Evolutionary conservation across 1,140 invertebrate genomes (phyloP).

Genomic region (Drosophila navojoa): DNA sequence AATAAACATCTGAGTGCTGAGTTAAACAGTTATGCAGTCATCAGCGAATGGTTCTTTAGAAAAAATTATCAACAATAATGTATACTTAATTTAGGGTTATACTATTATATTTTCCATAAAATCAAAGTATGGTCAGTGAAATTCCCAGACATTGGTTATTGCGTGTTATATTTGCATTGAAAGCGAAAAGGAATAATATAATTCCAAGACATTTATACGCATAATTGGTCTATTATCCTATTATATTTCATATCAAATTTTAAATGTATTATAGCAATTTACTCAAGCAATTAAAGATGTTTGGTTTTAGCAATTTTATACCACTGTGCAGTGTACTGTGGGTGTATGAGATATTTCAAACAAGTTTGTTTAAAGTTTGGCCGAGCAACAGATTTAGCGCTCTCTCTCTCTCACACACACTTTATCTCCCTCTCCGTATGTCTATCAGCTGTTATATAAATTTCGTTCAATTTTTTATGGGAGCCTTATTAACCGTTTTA

Average conservation of each 20-base stretch:
- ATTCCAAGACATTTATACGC: background rate
- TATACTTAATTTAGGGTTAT: too few relatives aligned
- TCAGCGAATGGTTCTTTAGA: background rate
- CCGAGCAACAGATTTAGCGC: too few relatives aligned
- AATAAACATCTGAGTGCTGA: too few relatives aligned
- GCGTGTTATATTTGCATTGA: too few relatives aligned
- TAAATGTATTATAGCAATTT: background rate
- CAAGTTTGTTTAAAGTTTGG: slow-evolving; percentile 3
- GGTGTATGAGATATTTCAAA: slow-evolving; percentile 1
- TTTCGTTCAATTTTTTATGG: slow-evolving; percentile 24
- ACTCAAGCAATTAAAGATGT: background rate
- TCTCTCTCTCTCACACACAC: background rate
- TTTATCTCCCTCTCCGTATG: background rate
- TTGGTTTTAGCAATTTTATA: background rate
- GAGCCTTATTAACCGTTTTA: slow-evolving; percentile 16
- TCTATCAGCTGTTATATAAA: slow-evolving; percentile 13
- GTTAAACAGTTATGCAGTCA: background rate
- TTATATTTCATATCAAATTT: background rate
- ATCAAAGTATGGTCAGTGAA: too few relatives aligned
- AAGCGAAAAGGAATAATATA: too few relatives aligned
- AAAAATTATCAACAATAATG: too few relatives aligned
- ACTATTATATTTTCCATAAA: too few relatives aligned
- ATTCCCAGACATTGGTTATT: too few relatives aligned
- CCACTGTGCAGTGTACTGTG: background rate
- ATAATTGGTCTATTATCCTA: background rate